Conservation (phyloP, 1,140 invertebrate species). For the Hylyphantes graminicola region DNA sequence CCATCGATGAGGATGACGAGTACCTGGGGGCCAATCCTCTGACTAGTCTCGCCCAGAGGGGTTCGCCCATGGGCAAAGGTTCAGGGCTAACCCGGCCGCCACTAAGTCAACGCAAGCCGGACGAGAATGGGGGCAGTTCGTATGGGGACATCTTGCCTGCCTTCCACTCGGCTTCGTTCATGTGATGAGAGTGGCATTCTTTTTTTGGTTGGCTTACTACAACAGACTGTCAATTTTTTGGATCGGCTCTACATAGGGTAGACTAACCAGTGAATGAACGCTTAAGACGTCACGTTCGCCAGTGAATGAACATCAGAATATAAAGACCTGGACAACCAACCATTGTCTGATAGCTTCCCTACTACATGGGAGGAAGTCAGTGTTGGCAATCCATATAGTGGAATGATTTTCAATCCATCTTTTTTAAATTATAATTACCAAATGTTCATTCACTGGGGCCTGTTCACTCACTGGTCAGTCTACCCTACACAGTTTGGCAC, state of each 20-base stretch:
- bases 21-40: neutral
- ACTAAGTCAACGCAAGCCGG: constrained; percentile 46
- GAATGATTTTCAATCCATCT: too few relatives aligned
- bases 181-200: constrained; percentile 17
- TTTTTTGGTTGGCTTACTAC: too few relatives aligned
- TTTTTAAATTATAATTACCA: too few relatives aligned
- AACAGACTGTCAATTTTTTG: neutral
- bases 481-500: too few relatives aligned
- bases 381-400: too few relatives aligned
- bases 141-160: constrained; percentile 55
- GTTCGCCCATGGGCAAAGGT: constrained; percentile 17
- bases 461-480: too few relatives aligned
- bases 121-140: constrained; percentile 28
- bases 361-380: too few relatives aligned
- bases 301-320: too few relatives aligned
- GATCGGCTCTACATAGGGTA: neutral
- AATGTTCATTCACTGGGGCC: too few relatives aligned
- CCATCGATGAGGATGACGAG: constrained; percentile 51
- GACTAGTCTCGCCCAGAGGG: constrained; percentile 34
- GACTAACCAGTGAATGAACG: neutral
- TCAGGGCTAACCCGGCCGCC: neutral
- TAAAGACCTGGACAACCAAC: too few relatives aligned
- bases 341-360: too few relatives aligned
- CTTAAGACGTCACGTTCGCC: too few relatives aligned
- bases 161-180: constrained; percentile 38